phyloP scores from a whole-genome alignment of 2,113 vertebrate genomes.

The Microtus ochrogaster region DNA sequence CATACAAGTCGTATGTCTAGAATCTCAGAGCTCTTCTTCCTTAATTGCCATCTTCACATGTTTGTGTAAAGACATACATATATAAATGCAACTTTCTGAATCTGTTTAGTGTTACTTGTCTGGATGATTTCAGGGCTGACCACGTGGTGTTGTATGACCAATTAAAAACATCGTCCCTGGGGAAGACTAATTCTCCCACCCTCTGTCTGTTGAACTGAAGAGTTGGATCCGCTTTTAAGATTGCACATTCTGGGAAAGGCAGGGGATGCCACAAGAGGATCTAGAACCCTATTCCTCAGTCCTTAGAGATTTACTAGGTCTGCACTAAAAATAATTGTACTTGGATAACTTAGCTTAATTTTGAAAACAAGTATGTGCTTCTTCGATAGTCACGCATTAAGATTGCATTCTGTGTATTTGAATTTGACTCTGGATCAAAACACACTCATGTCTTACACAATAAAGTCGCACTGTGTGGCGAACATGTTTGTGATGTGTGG shows the following conservation, averaged over 20 bases:
- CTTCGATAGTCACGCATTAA: constrained; percentile 57
- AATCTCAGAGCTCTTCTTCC: not conserved
- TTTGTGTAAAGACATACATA: not conserved
- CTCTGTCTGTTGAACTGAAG: constrained; percentile 12
- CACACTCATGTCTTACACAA: constrained; percentile 75
- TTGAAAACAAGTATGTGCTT: constrained; percentile 54
- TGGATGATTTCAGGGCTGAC: not conserved
- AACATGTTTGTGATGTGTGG: constrained; percentile 50
- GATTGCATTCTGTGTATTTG: constrained; percentile 82
- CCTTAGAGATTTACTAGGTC: constrained; percentile 38
- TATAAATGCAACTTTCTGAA: not conserved
- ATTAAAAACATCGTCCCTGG: not conserved
- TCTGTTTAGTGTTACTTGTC: not conserved
- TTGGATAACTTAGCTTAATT: constrained; percentile 78
- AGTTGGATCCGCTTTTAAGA: constrained; percentile 45
- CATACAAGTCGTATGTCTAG: not conserved
- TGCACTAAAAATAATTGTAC: constrained; percentile 63
- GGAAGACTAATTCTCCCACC: not conserved
- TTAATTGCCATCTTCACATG: not conserved
- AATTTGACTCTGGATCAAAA: constrained; percentile 81
- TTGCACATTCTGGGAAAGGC: not conserved
- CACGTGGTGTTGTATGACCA: not conserved
- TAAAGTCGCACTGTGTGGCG: constrained; percentile 72
- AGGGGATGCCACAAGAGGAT: not conserved
- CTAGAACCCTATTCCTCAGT: not conserved